Conservation (phyloP, 2,888 invertebrate species). For the Vanessa cardui region DNA sequence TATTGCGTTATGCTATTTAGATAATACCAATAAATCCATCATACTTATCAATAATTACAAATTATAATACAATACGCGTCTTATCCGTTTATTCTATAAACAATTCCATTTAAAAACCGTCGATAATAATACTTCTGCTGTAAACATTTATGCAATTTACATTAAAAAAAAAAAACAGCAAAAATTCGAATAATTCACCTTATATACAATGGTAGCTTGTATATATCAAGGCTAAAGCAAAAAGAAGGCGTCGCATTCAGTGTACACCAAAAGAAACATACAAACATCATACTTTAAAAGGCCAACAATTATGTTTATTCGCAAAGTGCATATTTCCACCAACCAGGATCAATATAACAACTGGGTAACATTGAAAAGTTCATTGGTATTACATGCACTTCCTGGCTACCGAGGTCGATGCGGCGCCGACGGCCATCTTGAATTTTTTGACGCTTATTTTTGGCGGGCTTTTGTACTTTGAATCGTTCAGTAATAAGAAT, state of each 20-base stretch:
- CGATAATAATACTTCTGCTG: too few relatives aligned
- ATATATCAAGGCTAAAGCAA: constrained; percentile 20
- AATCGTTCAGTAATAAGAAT: constrained; percentile 51
- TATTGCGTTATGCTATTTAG: too few relatives aligned
- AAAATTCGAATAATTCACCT: constrained; percentile 14
- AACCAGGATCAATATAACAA: constrained; percentile 63
- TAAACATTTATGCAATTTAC: not conserved
- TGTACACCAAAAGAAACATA: constrained; percentile 35
- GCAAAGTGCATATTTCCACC: constrained; percentile 55
- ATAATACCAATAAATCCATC: too few relatives aligned
- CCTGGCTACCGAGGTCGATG: constrained; percentile 70
- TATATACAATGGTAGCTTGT: constrained; percentile 35
- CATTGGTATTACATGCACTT: constrained; percentile 81
- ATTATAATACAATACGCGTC: too few relatives aligned
- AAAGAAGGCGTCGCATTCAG: constrained; percentile 35
- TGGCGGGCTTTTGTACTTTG: constrained; percentile 63
- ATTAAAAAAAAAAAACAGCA: not conserved
- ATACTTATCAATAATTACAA: too few relatives aligned
- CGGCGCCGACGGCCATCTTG: constrained; percentile 69
- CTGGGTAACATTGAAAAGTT: constrained; percentile 80
- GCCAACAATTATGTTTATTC: constrained; percentile 47
- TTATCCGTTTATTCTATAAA: too few relatives aligned
- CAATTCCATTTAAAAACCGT: too few relatives aligned
- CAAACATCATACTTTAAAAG: constrained; percentile 44
- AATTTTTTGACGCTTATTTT: constrained; percentile 80